Conservation (phyloP, 1,140 invertebrate species). For the Trachymyrmex septentrionalis region DNA sequence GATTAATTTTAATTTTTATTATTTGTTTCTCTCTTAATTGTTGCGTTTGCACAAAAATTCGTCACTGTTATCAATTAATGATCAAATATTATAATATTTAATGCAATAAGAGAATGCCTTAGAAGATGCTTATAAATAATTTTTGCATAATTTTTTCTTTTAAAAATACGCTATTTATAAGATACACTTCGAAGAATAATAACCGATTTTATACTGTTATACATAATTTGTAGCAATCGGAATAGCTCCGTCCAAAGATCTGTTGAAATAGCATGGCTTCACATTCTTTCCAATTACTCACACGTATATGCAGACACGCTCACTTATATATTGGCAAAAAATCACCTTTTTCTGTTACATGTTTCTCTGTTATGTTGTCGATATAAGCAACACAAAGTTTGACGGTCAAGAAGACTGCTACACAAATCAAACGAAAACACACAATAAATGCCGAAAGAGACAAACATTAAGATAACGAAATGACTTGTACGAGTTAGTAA, state of each 20-base stretch:
- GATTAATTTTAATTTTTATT: background rate
- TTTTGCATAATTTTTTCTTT: background rate
- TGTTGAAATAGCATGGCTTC: background rate
- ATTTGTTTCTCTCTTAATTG: conserved; percentile 3
- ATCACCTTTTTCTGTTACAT: background rate
- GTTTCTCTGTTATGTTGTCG: background rate
- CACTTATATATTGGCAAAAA: background rate
- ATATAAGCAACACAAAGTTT: conserved; percentile 41
- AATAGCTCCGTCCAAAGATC: background rate
- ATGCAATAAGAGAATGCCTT: background rate
- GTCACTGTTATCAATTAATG: background rate
- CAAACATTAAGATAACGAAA: conserved; percentile 48
- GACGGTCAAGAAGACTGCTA: conserved; percentile 47
- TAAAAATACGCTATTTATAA: background rate
- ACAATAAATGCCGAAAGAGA: conserved; percentile 30
- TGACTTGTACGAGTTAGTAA: background rate
- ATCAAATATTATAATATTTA: conserved; percentile 16
- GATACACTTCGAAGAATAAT: background rate
- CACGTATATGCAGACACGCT: background rate
- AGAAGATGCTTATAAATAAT: background rate
- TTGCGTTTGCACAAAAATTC: background rate
- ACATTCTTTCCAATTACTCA: background rate
- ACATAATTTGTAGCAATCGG: background rate
- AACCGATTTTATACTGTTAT: background rate
- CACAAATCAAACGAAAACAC: conserved; percentile 37